Evolutionary conservation across 2,888 invertebrate genomes (phyloP), one percentile per base, ranked within the genome.

Genomic region (Caenorhabditis angaria): DNA sequence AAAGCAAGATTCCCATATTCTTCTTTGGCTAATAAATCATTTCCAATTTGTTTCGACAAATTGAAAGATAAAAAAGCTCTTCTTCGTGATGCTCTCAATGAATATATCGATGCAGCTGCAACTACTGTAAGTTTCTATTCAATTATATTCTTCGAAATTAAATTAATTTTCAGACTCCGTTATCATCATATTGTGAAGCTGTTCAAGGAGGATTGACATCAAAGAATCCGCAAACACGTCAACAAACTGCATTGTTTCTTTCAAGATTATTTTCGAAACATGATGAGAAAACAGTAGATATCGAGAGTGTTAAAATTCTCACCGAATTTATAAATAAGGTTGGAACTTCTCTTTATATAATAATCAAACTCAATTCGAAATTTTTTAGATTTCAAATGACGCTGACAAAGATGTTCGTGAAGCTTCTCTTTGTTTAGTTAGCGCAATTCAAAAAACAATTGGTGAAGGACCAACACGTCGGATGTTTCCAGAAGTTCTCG

Each of bases 61-160:
- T 97, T 99, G 87, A 95, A 95, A 86, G 97, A 99, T 88, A 97
- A 95, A 90, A 99, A 99, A 87, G 90, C 92, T 1, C 93, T 92
- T 85, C 95, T 97, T 1, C 94, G 97, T 0, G 88, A 91, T 0
- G 93, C 94, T 0, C 89, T 97, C 55, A 90, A 94, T 62, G 96
- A 97, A 69, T 93, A 94, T 1, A 92, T 93, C 27, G 97, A 97
- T 89, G 94, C 93, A 47, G 92, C 94, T 75, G 95, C 93, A 88
- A 59, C 27, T 27, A 76, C 73, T 55, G 74, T 76, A 47, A 20
- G 61, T 12, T 3, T 55, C 6, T 18, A 29, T 29, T 57, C 3
- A 32, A 18, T 12, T n/a, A 22, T 10, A 5, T 10, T 10, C 6
- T n/a, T 29, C 12, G 2, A 10, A 29, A 24, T 24, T 53, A 6